Percentiles rank a stretch among this genome's conserved stretches.
Conservation (phyloP, 2,113 vertebrate genomes). For the Sialia sialis region DNA sequence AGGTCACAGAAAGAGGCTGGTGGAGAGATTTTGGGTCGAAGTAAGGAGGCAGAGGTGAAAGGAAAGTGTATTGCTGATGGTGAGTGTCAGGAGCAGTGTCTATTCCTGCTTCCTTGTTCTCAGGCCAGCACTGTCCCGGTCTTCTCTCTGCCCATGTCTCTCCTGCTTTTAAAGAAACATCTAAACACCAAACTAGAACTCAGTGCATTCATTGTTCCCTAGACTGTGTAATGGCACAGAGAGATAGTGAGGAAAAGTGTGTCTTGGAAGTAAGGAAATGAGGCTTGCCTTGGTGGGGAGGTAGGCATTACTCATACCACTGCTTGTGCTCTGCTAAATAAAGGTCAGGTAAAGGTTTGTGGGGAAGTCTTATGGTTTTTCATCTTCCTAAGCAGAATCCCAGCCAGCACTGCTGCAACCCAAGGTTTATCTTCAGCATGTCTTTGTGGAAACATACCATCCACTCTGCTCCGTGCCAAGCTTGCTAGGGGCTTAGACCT, state of each 20-base stretch:
- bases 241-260: not conserved
- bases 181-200: not conserved
- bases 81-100: not conserved
- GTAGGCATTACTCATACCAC: not conserved
- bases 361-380: not conserved
- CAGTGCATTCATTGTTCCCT: not conserved
- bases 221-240: not conserved
- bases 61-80: not conserved
- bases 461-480: not conserved
- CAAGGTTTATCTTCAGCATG: fast-evolving
- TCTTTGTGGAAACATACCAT: not conserved
- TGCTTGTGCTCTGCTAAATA: not conserved
- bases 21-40: not conserved
- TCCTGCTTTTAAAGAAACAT: not conserved
- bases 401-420: not conserved
- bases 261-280: not conserved
- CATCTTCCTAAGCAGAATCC: not conserved
- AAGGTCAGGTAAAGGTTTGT: not conserved
- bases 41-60: not conserved
- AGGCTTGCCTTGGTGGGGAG: not conserved
- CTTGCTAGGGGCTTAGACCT: not conserved
- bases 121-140: not conserved
- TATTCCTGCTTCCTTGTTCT: not conserved
- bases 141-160: not conserved
- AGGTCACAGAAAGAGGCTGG: not conserved